Base-by-base conservation (phyloP, 2,888 invertebrate genomes). In the Scaptomyza flava region DNA sequence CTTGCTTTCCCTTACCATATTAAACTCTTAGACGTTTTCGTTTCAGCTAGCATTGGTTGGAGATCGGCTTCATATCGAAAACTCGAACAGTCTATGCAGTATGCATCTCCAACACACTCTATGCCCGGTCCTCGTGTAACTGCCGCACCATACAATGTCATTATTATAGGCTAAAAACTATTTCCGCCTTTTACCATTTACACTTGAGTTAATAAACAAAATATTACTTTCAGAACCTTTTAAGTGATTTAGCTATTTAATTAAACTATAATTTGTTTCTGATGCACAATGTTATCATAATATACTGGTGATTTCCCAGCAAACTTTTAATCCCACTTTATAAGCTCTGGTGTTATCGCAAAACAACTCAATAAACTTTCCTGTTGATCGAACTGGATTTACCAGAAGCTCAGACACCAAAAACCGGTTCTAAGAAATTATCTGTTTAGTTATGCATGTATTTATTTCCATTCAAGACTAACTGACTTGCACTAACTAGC, bases 91-190 rank as follows among this genome's bases (percentile, higher is more conserved):
- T 91, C 91, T 3, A 91, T 91, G 83, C 87, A 87, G 42, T 91
- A 92, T 65, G 62, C 88, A 20, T 92, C 92, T 7, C 91, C 92
- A 0, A 70, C 89, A 0, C 69, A 70, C 46, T 89, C 90, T 3
- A 91, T 92, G 92, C 78, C 89, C 1, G 92, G 91, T 14, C 88
- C 89, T 20, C 89, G 87, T 17, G 73, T 92, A 3, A 87, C 89
- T 12, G 78, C 83, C 6, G 82, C 79, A 6, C 91, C 92, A 2
- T 92, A 92, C 62, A 89, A 83, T 68, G 75, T 70, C 7, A 88
- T 92, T 52, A 85, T 90, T 11, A 91, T 92, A 63, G 92, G 91
- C 9, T 92, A 81, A 38, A 5, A 17, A 6, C n/a, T 9, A 45
- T 14, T 33, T 52, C 7, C 36, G 9, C 14, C 33, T 12, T 33